Evolutionary conservation across 2,797 vertebrate genomes (phyloP).

Genomic region (Coilia nasus): DNA sequence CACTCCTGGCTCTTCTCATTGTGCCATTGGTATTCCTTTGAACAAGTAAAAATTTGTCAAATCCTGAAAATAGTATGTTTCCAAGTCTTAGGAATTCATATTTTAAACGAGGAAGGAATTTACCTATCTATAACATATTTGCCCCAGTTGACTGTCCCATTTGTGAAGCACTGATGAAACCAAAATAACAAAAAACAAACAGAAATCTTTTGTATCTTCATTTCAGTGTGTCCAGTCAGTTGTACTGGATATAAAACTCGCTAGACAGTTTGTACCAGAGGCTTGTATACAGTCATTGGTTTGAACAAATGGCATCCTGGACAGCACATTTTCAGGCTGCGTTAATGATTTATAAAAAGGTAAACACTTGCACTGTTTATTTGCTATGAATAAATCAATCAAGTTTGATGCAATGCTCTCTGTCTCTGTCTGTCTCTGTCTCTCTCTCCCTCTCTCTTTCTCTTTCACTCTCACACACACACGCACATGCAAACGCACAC

Average conservation of each 20-base stretch:
- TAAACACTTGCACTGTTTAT: constrained; percentile 5
- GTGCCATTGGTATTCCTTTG: constrained; percentile 32
- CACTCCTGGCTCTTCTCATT: constrained; percentile 58
- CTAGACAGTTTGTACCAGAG: background rate
- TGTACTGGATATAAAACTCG: background rate
- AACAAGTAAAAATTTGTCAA: constrained; percentile 2
- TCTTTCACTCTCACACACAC: no score
- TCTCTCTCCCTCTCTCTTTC: background rate
- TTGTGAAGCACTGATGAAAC: background rate
- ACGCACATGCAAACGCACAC: no score
- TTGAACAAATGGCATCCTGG: background rate
- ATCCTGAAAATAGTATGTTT: background rate
- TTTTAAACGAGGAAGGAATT: background rate
- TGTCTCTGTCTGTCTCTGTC: background rate
- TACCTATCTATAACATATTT: background rate
- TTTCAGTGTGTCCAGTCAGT: background rate
- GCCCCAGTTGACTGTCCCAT: background rate
- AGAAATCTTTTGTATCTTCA: constrained; percentile 2
- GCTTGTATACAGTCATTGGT: no score
- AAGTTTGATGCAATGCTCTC: background rate
- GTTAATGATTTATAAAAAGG: constrained; percentile 11
- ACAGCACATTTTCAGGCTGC: background rate
- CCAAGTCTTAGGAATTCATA: background rate
- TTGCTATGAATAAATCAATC: background rate
- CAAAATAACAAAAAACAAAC: background rate